These are phyloP conservation scores for Lethenteron reissneri DNA, from an alignment of 2,113 vertebrate species.

Conservation along the genomic window DNA sequence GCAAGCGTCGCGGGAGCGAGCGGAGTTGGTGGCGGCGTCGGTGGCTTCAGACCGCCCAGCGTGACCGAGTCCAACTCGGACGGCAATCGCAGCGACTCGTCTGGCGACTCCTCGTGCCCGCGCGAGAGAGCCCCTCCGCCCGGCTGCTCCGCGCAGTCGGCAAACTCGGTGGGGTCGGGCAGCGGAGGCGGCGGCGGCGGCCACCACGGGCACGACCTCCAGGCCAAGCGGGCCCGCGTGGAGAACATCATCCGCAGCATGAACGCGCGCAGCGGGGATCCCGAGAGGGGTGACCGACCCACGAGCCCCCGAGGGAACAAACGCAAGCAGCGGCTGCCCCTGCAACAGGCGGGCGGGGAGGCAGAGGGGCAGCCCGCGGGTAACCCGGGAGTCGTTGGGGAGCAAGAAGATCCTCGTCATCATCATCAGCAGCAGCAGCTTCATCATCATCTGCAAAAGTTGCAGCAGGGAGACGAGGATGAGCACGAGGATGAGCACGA, in stretches of 20 bases:
- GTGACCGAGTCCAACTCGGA: background rate
- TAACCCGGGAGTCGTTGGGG: too few species aligned
- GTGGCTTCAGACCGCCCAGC: too few species aligned
- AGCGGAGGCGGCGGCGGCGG: background rate
- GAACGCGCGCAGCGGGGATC: background rate
- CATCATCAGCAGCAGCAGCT: background rate
- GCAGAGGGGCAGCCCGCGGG: too few species aligned
- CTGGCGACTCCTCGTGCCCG: background rate
- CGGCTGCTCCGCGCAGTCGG: background rate
- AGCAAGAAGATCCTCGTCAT: too few species aligned
- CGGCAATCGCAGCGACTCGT: background rate
- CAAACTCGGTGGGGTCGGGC: background rate
- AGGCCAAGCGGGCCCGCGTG: background rate
- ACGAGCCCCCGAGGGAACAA: conserved; percentile 3
- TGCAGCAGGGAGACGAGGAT: background rate
- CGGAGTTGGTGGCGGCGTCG: too few species aligned
- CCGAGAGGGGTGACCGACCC: background rate
- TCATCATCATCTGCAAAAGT: background rate
- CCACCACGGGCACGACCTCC: background rate
- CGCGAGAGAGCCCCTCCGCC: too few species aligned
- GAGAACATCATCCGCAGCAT: conserved; percentile 7
- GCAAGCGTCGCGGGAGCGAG: too few species aligned
- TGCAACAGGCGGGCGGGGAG: background rate
- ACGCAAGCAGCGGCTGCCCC: conserved; percentile 1
- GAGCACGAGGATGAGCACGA: background rate